Conservation (phyloP, 2,888 invertebrate species). For the Scaptomyza parva region DNA sequence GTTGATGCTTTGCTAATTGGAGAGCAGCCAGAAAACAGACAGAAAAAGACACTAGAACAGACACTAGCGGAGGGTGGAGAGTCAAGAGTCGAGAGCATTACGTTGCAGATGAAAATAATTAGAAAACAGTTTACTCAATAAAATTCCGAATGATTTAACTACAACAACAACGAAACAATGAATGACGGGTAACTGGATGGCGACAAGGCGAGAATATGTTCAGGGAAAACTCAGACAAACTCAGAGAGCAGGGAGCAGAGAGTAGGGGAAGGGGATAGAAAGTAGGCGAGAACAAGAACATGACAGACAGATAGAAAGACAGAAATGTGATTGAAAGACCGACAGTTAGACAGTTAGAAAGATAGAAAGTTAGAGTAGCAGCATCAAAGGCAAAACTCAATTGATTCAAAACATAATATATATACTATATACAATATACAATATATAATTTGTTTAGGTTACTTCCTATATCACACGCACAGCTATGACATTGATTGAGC, state of each 20-base stretch:
- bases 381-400: slow-evolving; percentile 49
- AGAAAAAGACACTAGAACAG: slow-evolving; percentile 2
- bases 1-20: slow-evolving; percentile 75
- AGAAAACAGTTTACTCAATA: slow-evolving; percentile 76
- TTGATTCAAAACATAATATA: slow-evolving; percentile 42
- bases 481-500: slow-evolving; percentile 72
- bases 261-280: neutral
- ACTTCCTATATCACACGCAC: slow-evolving; percentile 1
- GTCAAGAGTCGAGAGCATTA: slow-evolving; percentile 20
- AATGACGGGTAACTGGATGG: neutral
- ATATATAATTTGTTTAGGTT: neutral
- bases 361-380: neutral
- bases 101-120: slow-evolving; percentile 69
- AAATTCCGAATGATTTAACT: slow-evolving; percentile 74
- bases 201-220: slow-evolving; percentile 33
- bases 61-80: neutral
- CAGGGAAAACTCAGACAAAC: slow-evolving; percentile 1
- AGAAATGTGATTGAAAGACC: neutral
- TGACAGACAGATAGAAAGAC: slow-evolving; percentile 9
- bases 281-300: slow-evolving; percentile 10
- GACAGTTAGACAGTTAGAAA: neutral
- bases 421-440: neutral
- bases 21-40: slow-evolving; percentile 50
- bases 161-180: slow-evolving; percentile 36
- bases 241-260: neutral